phyloP scores from a whole-genome alignment of 2,797 vertebrate species.

The Phalloptychus januarius region DNA sequence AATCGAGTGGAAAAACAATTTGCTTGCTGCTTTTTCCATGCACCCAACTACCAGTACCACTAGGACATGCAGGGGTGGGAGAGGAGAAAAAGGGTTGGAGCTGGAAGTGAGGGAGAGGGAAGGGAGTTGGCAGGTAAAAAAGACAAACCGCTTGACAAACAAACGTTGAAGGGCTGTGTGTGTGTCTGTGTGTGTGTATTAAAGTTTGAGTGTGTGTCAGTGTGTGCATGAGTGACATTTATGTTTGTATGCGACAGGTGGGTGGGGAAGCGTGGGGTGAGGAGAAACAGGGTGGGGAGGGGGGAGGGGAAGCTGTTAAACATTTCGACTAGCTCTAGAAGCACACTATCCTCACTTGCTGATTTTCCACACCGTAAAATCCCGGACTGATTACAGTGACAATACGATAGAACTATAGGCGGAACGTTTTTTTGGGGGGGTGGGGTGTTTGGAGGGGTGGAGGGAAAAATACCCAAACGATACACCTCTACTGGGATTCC shows the following conservation, averaged over 20 bases:
- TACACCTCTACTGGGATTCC: conserved; percentile 63
- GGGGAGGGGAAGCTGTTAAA: conserved; percentile 54
- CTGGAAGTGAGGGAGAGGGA: conserved; percentile 41
- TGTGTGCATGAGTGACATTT: conserved; percentile 25
- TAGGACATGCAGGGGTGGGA: conserved; percentile 90
- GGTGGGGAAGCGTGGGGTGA: conserved; percentile 40
- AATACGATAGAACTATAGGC: conserved; percentile 72
- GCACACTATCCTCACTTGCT: conserved; percentile 77
- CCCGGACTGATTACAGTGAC: conserved; percentile 79
- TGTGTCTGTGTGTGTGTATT: conserved; percentile 17
- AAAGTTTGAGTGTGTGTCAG: conserved; percentile 35
- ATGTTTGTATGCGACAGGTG: conserved; percentile 33
- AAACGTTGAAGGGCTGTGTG: conserved; percentile 62
- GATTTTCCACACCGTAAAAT: conserved; percentile 71
- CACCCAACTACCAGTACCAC: conserved; percentile 99
- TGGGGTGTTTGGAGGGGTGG: too few species aligned
- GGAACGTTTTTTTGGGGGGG: conserved; percentile 31
- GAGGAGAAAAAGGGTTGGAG: conserved; percentile 20
- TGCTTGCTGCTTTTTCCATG: conserved; percentile 98
- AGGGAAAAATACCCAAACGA: conserved; percentile 66
- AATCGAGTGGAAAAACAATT: conserved; percentile 90
- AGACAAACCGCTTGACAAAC: conserved; percentile 76
- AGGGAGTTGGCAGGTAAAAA: conserved; percentile 63
- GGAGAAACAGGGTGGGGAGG: conserved; percentile 37
- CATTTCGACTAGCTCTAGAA: conserved; percentile 79